A percentile compares a stretch with the other conserved stretches of the same genome.
Conservation (phyloP, 2,797 vertebrate species). For the Sebastiscus tertius region DNA sequence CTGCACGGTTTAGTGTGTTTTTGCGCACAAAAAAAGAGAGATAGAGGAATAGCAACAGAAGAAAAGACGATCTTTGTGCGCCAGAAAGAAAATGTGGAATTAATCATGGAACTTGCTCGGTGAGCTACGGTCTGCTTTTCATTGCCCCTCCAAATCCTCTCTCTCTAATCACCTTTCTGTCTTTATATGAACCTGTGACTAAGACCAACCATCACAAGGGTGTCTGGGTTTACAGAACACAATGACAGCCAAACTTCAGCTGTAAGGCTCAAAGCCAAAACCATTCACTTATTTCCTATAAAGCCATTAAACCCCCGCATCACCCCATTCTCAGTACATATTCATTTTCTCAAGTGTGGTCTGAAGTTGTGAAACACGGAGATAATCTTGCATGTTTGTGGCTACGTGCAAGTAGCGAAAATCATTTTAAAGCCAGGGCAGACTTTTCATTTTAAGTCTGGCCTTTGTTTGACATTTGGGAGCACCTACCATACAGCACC, state of each 20-base stretch:
- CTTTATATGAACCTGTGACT: constrained; percentile 55
- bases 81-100: constrained; percentile 58
- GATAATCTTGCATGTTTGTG: constrained; percentile 13
- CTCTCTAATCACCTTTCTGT: constrained; percentile 33
- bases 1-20: constrained; percentile 21
- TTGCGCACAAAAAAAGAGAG: constrained; percentile 13
- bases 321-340: constrained; percentile 21
- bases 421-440: constrained; percentile 9
- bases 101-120: constrained; percentile 43
- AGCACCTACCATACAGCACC: background rate
- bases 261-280: constrained; percentile 21
- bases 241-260: constrained; percentile 25
- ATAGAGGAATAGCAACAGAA: constrained; percentile 27
- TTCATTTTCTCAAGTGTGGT: constrained; percentile 26
- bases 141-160: constrained; percentile 39
- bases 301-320: constrained; percentile 18
- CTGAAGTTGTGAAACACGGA: constrained; percentile 23
- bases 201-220: constrained; percentile 44
- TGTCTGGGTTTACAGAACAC: constrained; percentile 40
- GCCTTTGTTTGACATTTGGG: constrained; percentile 13
- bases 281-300: constrained; percentile 10
- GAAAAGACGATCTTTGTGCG: constrained; percentile 24
- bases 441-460: constrained; percentile 13
- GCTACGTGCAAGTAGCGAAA: background rate
- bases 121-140: constrained; percentile 43